These are phyloP conservation scores for Rhombomys opimus DNA, from an alignment of 2,113 vertebrate species.

Conservation along the genomic window DNA sequence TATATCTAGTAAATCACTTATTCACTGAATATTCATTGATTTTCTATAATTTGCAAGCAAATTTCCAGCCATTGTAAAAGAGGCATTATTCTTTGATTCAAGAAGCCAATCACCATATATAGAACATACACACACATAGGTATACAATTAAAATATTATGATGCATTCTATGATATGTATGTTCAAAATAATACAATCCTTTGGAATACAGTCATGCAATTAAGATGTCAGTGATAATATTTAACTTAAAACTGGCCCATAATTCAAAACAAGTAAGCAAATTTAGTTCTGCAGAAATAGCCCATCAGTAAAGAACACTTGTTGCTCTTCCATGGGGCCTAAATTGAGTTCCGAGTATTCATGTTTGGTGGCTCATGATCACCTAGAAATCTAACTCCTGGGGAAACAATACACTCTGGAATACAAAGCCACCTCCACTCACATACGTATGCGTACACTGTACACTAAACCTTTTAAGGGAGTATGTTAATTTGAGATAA, in stretches of 20 bases:
- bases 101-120: not conserved
- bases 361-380: not conserved
- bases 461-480: not conserved
- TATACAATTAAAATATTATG: not conserved
- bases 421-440: not conserved
- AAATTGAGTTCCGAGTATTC: not conserved
- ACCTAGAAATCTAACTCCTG: not conserved
- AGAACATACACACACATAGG: not conserved
- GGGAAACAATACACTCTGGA: not conserved
- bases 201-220: not conserved
- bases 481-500: not conserved
- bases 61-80: conserved; percentile 10
- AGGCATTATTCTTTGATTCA: not conserved
- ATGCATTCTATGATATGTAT: not conserved
- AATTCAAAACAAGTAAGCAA: not conserved
- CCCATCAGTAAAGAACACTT: not conserved
- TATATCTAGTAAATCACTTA: conserved; percentile 17
- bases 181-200: not conserved
- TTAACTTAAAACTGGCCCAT: not conserved
- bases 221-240: not conserved
- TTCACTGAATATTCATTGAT: conserved; percentile 45
- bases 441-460: not conserved
- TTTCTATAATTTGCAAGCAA: not conserved
- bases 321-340: not conserved
- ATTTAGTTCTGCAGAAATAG: not conserved